Percentiles rank a stretch among this genome's conserved stretches.
Evolutionary conservation across 2,113 vertebrate genomes (phyloP).

Genomic region (Baryphthengus martii): DNA sequence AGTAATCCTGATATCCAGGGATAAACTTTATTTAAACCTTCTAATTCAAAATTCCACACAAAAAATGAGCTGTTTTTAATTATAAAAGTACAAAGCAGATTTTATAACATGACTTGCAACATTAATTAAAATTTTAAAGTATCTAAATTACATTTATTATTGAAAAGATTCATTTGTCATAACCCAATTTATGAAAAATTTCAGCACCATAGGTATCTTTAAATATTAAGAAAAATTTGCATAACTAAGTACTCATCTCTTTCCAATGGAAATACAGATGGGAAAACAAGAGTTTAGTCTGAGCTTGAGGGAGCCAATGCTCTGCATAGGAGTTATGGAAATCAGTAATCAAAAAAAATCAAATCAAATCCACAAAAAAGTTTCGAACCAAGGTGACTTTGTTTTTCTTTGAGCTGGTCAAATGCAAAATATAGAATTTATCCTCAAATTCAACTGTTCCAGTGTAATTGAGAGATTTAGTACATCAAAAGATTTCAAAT

Average conservation of each 20-base stretch:
- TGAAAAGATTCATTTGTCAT: neutral
- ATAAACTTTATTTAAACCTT: neutral
- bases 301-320: neutral
- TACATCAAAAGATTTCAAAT: neutral
- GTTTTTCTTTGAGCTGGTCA: neutral
- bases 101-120: neutral
- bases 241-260: neutral
- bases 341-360: neutral
- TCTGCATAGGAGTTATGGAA: neutral
- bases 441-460: neutral
- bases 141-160: neutral
- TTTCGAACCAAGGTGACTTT: neutral
- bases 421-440: neutral
- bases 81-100: neutral
- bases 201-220: neutral
- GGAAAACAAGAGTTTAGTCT: neutral
- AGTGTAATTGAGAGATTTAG: neutral
- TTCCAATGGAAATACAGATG: neutral
- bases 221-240: neutral
- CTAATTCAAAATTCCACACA: neutral
- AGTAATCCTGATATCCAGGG: neutral
- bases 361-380: neutral
- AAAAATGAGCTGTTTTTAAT: neutral
- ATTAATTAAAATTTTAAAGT: neutral
- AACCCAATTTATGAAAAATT: neutral